Base-by-base conservation (phyloP, 2,113 vertebrate genomes). In the Tonatia bakeri region DNA sequence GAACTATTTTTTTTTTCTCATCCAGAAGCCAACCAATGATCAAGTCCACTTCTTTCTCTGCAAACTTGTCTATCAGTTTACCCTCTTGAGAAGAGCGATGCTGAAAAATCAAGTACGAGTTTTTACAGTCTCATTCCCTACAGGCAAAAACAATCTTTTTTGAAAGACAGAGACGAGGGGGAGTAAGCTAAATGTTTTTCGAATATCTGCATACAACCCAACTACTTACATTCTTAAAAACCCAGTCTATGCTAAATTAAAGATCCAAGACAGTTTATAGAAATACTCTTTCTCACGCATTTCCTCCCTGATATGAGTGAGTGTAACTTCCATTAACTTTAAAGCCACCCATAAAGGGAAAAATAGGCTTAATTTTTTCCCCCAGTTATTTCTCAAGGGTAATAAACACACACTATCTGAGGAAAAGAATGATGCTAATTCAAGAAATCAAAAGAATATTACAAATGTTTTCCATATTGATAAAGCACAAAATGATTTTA, bases 381-480 rank as follows among this genome's bases (percentile, higher is more conserved):
- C 81, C 52, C 76, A 94, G 43, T 97, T 89, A 91, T 96, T 96
- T 95, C 79, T 93, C 89, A 90, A 50, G 80, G 72, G 90, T 97
- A 97, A 97, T 96, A 96, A 98, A 97, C 45, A 89, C 56, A 94
- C 4, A 97, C 43, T 89, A 93, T 95, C 83, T 91, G 79, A 91
- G 85, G 56, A 91, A 84, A 96, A 94, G 81, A 87, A 73, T 52
- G 69, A 83, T 76, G 88, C 40, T 91, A 65, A 85, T 59, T 92
- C 65, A 77, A 97, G 96, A 96, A 97, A 97, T 59, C 81, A 94
- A 94, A 96, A 94, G 87, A 96, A 79, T 82, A 97, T 93, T 93
- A 91, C 75, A 94, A 96, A 94, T 94, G 96, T 85, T 96, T 96
- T 96, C 96, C 86, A 94, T 88, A 90, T 52, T 90, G 79, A 40